Conservation (phyloP, 2,888 invertebrate genomes). For the Troides aeacus region DNA sequence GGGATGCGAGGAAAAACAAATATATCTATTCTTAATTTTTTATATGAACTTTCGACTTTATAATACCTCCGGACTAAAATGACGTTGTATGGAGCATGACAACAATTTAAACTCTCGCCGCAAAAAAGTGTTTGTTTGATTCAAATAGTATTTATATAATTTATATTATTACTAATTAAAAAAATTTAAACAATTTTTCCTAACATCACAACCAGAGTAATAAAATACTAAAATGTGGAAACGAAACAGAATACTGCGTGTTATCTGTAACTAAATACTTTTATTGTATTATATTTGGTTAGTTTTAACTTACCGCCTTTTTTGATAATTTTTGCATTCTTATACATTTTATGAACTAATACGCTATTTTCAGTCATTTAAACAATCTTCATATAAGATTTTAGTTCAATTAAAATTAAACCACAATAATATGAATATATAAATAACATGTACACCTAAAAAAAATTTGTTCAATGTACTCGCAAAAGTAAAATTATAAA, state of each 20-base stretch:
- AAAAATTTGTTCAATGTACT: too few relatives aligned
- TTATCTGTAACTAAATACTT: not conserved
- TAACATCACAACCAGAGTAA: too few relatives aligned
- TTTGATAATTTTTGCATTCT: too few relatives aligned
- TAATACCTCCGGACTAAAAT: not conserved
- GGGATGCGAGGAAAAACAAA: constrained; percentile 20
- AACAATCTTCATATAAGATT: too few relatives aligned
- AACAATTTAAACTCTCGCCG: not conserved
- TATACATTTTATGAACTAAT: too few relatives aligned
- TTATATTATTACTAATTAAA: not conserved
- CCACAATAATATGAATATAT: too few relatives aligned
- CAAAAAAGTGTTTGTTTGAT: not conserved
- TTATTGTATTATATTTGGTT: not conserved
- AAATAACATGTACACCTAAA: too few relatives aligned
- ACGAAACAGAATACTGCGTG: not conserved
- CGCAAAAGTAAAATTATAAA: not conserved
- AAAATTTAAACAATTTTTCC: too few relatives aligned
- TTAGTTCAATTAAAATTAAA: too few relatives aligned
- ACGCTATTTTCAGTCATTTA: too few relatives aligned
- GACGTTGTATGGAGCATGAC: not conserved
- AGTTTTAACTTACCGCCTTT: too few relatives aligned
- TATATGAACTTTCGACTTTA: constrained; percentile 8
- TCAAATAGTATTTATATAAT: not conserved
- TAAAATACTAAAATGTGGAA: not conserved
- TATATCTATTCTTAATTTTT: not conserved